Percentiles rank a stretch among this genome's conserved stretches.
These are phyloP conservation scores for Nomada ruficornis DNA, from an alignment of 2,888 invertebrate species.

Conservation along the genomic window DNA sequence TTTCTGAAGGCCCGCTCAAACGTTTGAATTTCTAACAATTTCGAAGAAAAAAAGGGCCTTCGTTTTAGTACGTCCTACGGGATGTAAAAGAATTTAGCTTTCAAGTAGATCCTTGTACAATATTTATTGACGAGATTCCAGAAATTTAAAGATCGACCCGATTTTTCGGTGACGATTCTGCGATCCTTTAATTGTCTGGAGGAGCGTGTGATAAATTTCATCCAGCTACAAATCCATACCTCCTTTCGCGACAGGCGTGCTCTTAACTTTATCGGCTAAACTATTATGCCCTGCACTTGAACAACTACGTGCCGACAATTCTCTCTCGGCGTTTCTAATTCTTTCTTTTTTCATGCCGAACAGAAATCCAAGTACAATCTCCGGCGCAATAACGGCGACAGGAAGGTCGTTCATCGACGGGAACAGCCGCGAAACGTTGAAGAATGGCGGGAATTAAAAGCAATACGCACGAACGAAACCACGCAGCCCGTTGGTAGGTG, in stretches of 20 bases:
- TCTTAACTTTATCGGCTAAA: constrained; percentile 1
- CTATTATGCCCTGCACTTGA: neutral
- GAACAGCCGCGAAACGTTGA: constrained; percentile 24
- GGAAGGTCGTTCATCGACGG: neutral
- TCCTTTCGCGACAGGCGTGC: no score
- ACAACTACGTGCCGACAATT: neutral
- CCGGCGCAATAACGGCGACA: constrained; percentile 12
- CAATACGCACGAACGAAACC: constrained; percentile 4
- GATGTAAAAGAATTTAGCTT: no score
- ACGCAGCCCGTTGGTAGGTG: constrained; percentile 19
- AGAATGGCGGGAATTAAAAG: constrained; percentile 34
- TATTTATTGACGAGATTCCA: no score
- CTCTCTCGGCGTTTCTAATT: neutral
- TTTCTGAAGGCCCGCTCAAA: no score
- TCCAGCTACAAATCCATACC: neutral
- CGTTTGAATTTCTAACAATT: neutral
- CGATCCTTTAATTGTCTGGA: no score
- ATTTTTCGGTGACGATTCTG: no score
- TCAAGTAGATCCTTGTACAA: no score
- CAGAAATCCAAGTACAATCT: constrained; percentile 4
- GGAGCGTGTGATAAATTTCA: no score
- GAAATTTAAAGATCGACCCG: no score
- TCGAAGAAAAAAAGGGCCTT: neutral
- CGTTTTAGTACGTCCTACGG: no score
- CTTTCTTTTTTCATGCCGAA: neutral